Percentiles rank a stretch among this genome's conserved stretches.
Conservation (phyloP, 2,888 invertebrate species). For the Xestia xanthographa region DNA sequence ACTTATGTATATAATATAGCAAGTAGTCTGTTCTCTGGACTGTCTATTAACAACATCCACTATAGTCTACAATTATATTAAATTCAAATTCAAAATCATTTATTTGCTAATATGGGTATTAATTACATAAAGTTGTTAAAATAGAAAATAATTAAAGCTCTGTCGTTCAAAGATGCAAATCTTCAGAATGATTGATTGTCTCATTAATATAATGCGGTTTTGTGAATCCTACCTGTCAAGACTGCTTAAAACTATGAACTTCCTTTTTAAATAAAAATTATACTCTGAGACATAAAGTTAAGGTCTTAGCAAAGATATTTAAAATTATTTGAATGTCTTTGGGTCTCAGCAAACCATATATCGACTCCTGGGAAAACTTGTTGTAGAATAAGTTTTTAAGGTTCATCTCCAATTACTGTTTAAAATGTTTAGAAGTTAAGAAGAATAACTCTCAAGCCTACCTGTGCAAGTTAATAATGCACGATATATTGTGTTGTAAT, state of each 20-base stretch:
- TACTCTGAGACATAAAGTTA: background rate
- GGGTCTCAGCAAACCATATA: background rate
- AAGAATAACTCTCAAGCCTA: background rate
- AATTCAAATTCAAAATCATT: too few relatives aligned
- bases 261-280: background rate
- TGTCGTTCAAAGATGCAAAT: slow-evolving; percentile 1
- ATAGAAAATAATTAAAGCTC: background rate
- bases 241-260: background rate
- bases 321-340: too few relatives aligned
- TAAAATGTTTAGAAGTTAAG: background rate
- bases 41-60: background rate
- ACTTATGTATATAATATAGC: slow-evolving; percentile 1
- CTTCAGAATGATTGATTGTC: background rate
- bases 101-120: too few relatives aligned
- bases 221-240: background rate
- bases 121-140: too few relatives aligned
- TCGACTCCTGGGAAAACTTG: background rate
- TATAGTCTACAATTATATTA: background rate
- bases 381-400: slow-evolving; percentile 4
- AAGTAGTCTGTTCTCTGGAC: background rate
- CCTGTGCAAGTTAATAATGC: background rate
- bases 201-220: background rate
- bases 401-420: background rate
- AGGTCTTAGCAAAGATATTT: too few relatives aligned
- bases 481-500: too few relatives aligned